Percentiles rank a stretch among this genome's conserved stretches.
Evolutionary conservation across 2,797 vertebrate genomes (phyloP).

Genomic region (Pagetopsis macropterus): DNA sequence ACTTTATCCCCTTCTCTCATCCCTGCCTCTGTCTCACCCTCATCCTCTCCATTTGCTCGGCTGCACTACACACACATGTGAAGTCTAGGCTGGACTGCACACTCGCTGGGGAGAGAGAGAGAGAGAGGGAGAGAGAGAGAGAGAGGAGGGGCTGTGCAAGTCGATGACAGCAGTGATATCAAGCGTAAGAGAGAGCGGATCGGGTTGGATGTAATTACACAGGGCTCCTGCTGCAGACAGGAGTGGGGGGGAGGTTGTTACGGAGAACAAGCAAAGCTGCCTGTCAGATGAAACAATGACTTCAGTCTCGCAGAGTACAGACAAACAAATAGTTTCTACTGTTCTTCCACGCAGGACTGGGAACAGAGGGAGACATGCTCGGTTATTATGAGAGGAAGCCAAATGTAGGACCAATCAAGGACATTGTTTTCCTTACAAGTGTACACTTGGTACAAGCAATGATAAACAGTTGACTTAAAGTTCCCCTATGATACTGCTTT

Average conservation of each 20-base stretch:
- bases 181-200: conserved; percentile 68
- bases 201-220: conserved; percentile 76
- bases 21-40: conserved; percentile 31
- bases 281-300: conserved; percentile 69
- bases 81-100: conserved; percentile 60
- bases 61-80: conserved; percentile 52
- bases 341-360: conserved; percentile 14
- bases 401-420: conserved; percentile 27
- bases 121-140: conserved; percentile 24
- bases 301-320: conserved; percentile 40
- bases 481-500: too few species aligned
- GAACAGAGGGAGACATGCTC: conserved; percentile 14
- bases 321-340: conserved; percentile 51
- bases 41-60: conserved; percentile 54
- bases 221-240: conserved; percentile 69
- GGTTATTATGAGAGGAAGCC: conserved; percentile 24
- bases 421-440: conserved; percentile 2
- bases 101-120: conserved; percentile 35
- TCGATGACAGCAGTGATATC: conserved; percentile 78
- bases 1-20: conserved; percentile 35
- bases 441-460: background rate
- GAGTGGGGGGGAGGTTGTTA: conserved; percentile 35
- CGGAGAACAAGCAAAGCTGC: conserved; percentile 57
- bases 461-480: background rate
- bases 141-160: conserved; percentile 57